Evolutionary conservation across 2,113 vertebrate species (phyloP).

Genomic region (Aleadryas rufinucha): DNA sequence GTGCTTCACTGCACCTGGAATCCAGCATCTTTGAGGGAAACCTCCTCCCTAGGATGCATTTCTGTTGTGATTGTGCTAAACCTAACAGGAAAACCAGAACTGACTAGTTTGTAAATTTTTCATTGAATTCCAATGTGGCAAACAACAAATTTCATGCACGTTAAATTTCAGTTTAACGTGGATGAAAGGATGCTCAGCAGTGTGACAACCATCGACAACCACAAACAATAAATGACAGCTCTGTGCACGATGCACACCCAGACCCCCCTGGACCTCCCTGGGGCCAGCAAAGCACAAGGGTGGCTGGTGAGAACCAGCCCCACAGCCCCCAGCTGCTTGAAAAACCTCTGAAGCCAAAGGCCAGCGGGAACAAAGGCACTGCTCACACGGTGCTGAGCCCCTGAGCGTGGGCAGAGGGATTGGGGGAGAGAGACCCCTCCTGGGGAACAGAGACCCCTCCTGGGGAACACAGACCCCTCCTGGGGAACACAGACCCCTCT

Average conservation of each 20-base stretch:
- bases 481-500: no score
- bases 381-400: accelerated
- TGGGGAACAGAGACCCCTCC: no score
- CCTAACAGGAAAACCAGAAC: not conserved
- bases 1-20: not conserved
- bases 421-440: not conserved
- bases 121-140: not conserved
- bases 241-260: not conserved
- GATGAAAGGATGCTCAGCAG: not conserved
- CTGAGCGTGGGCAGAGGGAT: accelerated
- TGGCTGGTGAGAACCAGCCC: not conserved
- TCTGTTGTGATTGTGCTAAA: not conserved
- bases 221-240: not conserved
- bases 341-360: not conserved
- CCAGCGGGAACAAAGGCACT: not conserved
- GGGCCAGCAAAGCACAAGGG: not conserved
- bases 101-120: not conserved
- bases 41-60: accelerated
- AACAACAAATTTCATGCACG: not conserved
- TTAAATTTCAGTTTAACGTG: not conserved
- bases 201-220: not conserved
- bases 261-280: not conserved
- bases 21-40: not conserved
- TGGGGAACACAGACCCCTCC: not conserved
- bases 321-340: not conserved